Conservation (phyloP, 2,888 invertebrate species). For the Dolomedes plantarius region DNA sequence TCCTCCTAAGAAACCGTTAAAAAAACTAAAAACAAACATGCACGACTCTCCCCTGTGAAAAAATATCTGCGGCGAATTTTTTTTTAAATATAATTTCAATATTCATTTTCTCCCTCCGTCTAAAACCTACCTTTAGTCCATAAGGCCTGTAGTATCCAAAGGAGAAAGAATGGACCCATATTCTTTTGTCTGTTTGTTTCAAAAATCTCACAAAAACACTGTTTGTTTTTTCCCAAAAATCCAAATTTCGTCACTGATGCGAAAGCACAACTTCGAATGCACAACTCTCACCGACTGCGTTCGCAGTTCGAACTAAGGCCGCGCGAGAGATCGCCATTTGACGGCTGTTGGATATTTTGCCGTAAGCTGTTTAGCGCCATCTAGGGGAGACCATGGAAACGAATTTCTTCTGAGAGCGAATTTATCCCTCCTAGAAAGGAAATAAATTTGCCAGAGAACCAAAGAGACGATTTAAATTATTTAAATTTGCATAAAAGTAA, state of each 20-base stretch:
- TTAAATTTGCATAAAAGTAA: no score
- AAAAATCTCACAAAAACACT: background rate
- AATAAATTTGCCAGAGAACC: no score
- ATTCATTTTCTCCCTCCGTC: background rate
- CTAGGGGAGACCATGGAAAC: background rate
- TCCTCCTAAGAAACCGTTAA: no score
- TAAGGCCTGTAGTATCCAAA: conserved; percentile 59
- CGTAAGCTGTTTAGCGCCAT: background rate
- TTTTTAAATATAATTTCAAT: background rate
- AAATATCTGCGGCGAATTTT: no score
- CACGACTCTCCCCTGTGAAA: no score
- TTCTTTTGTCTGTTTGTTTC: conserved; percentile 4
- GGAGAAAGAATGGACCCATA: conserved; percentile 32
- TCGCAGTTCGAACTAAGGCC: conserved; percentile 12
- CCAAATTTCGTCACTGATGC: background rate
- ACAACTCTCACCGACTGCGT: conserved; percentile 5
- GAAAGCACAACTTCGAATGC: background rate
- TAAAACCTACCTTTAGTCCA: conserved; percentile 60
- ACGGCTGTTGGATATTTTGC: conserved; percentile 14
- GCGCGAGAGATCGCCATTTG: conserved; percentile 15
- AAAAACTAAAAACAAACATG: no score
- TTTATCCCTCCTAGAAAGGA: no score
- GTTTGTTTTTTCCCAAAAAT: background rate
- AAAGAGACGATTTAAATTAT: no score
- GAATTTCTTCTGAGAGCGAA: no score